Base-by-base conservation (phyloP, 1,140 invertebrate species). In the Drosophila lowei region DNA sequence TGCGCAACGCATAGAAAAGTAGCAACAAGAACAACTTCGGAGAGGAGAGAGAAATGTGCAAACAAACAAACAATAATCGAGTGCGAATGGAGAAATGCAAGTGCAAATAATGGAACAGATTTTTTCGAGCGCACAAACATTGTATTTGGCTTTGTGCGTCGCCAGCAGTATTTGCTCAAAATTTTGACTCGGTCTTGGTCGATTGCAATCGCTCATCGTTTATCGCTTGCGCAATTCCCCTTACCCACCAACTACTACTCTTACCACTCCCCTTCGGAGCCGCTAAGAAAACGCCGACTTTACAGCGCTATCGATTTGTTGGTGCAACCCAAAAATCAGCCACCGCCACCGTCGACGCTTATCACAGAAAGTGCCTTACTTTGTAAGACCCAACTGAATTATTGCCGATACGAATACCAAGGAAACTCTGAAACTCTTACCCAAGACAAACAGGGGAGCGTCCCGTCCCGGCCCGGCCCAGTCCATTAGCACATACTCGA, bases 251-350 rank as follows among this genome's bases (percentile, higher is more conserved):
- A 65, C 16, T 47, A 5, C 34, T 4, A 8, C 43, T 52, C 56
- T 67, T 38, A 23, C 55, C 11, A 11, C 57, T 41, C 9, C 49
- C 52, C 30, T 58, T 16, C 38, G 59, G 38, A 41, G 23, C 34
- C 55, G 56, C 75, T 57, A 54, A 54, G 53, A 66, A 76, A 78
- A 54, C 74, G 59, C 62, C 66, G 50, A 72, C 79, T 65, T 75
- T 79, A 77, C 73, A 77, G 72, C 73, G 74, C 73, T 85, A 86
- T 85, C 61, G 77, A 86, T 81, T 62, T 62, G 30, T 48, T 21
- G 50, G 47, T 43, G 71, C 46, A 57, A 61, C 60, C 46, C 34
- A 43, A 38, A 38, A 38, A 38, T 38, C 34, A 13, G 34, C 11
- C 11, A 38, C 34, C 11, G 34, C 30, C 46, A 58, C 55, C 70